These are phyloP conservation scores for Ceriagrion tenellum DNA, from an alignment of 2,888 invertebrate species.

Conservation along the genomic window DNA sequence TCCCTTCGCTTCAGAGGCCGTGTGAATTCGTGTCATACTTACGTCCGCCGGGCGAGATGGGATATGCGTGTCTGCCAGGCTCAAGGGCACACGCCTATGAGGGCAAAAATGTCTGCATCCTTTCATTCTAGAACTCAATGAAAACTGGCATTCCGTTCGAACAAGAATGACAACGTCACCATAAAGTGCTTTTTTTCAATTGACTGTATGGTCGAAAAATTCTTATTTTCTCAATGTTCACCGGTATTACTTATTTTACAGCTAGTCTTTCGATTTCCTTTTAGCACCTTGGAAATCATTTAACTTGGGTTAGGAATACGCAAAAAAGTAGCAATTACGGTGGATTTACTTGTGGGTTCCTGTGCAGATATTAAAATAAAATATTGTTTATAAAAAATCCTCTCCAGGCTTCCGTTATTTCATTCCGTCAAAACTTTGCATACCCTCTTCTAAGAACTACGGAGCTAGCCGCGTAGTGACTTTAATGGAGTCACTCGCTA, in stretches of 20 bases:
- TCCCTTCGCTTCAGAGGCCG: neutral
- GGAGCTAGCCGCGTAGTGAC: too few relatives aligned
- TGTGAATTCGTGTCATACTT: slow-evolving; percentile 8
- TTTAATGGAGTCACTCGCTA: too few relatives aligned
- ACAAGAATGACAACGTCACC: too few relatives aligned
- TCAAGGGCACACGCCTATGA: neutral
- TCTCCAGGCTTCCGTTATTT: too few relatives aligned
- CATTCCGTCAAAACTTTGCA: too few relatives aligned
- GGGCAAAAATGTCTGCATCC: neutral
- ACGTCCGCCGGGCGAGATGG: neutral
- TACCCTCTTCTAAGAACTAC: too few relatives aligned
- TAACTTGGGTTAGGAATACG: too few relatives aligned
- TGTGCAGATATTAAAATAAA: too few relatives aligned
- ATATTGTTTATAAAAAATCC: too few relatives aligned
- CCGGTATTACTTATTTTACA: neutral
- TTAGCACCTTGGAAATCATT: neutral
- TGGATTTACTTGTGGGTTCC: too few relatives aligned
- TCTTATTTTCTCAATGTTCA: neutral
- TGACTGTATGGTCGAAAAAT: neutral
- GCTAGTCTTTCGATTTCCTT: neutral
- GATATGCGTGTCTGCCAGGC: neutral
- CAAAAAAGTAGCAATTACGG: too few relatives aligned
- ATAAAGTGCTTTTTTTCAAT: neutral
- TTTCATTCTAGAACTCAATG: neutral
- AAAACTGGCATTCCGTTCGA: neutral